Evolutionary conservation across 2,797 vertebrate genomes (phyloP).

Genomic region (Poliocrania exsul): DNA sequence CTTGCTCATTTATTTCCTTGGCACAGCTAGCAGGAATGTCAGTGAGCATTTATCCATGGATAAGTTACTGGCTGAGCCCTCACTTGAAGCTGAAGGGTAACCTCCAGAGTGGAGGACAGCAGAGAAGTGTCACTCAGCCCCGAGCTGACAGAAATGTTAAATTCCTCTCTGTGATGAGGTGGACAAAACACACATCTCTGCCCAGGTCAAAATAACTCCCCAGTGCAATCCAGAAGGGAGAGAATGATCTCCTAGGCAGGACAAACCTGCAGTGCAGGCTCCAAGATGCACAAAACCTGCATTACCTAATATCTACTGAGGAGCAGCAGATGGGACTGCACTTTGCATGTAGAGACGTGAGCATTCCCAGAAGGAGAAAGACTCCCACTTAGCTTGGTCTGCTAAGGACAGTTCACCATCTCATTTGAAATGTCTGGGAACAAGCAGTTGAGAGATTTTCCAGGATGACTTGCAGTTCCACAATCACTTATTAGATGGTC

Average conservation of each 20-base stretch:
- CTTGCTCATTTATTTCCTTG: background rate
- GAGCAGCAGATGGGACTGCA: background rate
- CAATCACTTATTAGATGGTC: background rate
- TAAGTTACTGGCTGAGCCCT: rapidly evolving
- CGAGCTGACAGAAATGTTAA: background rate
- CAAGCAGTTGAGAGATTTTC: background rate
- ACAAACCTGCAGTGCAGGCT: background rate
- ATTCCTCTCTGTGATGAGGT: background rate
- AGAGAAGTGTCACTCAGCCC: background rate
- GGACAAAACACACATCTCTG: background rate
- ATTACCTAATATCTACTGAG: background rate
- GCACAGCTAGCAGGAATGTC: background rate
- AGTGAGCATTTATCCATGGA: background rate
- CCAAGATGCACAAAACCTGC: background rate
- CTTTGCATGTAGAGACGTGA: rapidly evolving
- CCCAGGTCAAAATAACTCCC: background rate
- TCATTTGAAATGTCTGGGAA: background rate
- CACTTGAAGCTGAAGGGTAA: background rate
- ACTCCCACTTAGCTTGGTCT: background rate
- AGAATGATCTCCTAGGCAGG: background rate
- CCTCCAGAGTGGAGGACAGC: background rate
- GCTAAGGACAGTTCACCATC: background rate
- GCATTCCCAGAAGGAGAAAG: background rate
- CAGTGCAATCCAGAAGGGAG: background rate
- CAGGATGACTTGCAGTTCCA: background rate